These are phyloP conservation scores for Artibeus jamaicensis DNA, from an alignment of 2,797 vertebrate species.

Conservation along the genomic window DNA sequence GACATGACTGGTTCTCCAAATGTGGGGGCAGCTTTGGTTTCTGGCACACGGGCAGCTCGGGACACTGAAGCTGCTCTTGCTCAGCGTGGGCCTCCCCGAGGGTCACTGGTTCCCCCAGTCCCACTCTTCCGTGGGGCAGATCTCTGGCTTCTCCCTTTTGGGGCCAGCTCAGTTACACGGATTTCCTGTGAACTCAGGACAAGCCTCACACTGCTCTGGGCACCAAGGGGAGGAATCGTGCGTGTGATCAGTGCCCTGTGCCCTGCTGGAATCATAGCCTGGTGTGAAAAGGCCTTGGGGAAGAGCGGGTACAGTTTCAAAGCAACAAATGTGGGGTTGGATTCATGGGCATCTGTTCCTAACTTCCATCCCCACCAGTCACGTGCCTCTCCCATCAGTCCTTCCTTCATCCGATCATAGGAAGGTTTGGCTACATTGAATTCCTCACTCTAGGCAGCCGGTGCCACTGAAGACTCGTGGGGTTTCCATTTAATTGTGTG, in stretches of 20 bases:
- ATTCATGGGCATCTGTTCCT: background rate
- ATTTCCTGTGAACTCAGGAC: background rate
- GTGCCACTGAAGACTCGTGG: background rate
- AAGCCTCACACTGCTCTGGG: background rate
- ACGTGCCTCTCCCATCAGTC: background rate
- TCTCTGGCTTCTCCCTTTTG: background rate
- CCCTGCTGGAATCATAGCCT: background rate
- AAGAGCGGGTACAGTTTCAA: constrained; percentile 38
- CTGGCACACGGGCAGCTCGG: too few relatives aligned
- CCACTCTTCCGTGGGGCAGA: background rate
- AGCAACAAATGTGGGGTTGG: background rate
- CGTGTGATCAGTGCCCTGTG: background rate
- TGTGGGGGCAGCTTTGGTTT: background rate
- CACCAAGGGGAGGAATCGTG: too few relatives aligned
- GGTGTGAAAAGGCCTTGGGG: background rate
- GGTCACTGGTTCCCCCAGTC: background rate
- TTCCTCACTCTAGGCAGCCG: background rate
- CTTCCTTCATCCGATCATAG: background rate
- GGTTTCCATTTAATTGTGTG: background rate
- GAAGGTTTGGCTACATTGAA: background rate
- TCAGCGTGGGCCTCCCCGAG: background rate
- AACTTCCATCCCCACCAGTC: background rate
- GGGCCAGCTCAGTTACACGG: background rate
- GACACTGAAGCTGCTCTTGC: background rate
- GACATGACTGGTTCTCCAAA: background rate